These are phyloP conservation scores for Lepus timidus DNA, from an alignment of 2,113 vertebrate species.

Conservation along the genomic window DNA sequence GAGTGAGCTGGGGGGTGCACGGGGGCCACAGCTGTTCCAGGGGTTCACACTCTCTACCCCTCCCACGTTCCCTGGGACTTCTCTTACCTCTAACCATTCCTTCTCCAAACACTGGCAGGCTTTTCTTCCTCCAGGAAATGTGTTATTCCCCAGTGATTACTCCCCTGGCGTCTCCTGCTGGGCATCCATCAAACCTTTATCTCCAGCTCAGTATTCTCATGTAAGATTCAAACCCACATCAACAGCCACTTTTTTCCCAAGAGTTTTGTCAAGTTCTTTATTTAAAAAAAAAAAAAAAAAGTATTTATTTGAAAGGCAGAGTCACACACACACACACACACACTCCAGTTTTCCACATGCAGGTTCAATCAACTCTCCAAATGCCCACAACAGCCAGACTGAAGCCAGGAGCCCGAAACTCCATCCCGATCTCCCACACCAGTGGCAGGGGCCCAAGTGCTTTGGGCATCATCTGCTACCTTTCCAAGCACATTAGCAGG, in stretches of 20 bases:
- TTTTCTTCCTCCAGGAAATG: not conserved
- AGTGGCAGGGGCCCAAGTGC: too few species aligned
- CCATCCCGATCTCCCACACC: too few species aligned
- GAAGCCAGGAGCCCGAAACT: too few species aligned
- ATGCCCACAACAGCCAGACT: too few species aligned
- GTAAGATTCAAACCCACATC: not conserved
- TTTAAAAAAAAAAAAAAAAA: too few species aligned
- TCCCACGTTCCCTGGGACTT: not conserved
- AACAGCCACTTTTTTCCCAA: not conserved
- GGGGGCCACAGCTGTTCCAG: not conserved
- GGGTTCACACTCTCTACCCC: not conserved
- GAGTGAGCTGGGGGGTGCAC: not conserved
- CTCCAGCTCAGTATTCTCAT: slow-evolving; percentile 15
- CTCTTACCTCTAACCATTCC: not conserved
- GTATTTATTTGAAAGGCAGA: too few species aligned
- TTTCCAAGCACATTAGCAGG: too few species aligned
- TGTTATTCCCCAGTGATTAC: not conserved
- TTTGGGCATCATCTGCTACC: too few species aligned
- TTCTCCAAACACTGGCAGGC: not conserved
- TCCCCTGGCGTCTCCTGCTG: not conserved
- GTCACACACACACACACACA: too few species aligned
- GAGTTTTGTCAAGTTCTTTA: too few species aligned
- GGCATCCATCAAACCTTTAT: not conserved
- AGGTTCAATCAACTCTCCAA: too few species aligned
- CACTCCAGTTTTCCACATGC: too few species aligned